Evolutionary conservation across 2,888 invertebrate genomes (phyloP).

Genomic region (Watsonalla binaria): DNA sequence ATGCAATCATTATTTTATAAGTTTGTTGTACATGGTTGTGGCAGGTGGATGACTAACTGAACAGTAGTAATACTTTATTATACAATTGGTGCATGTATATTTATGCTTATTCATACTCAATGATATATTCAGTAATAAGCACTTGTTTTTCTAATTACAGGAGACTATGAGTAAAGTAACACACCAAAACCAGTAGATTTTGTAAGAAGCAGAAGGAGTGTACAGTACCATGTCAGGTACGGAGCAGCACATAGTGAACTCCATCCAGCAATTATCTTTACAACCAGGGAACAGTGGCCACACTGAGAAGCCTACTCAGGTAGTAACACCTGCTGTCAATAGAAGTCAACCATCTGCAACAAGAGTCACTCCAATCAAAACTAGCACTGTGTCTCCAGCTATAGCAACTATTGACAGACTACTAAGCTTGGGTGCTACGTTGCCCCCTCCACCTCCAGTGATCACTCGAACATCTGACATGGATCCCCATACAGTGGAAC

Average conservation of each 20-base stretch:
- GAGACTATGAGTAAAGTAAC: conserved; percentile 55
- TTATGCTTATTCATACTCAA: background rate
- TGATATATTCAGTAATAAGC: background rate
- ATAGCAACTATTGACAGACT: conserved; percentile 74
- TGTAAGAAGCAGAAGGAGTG: conserved; percentile 17
- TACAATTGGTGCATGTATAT: background rate
- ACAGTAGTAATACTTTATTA: background rate
- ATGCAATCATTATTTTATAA: conserved; percentile 43
- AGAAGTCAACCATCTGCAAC: conserved; percentile 56
- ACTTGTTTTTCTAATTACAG: conserved; percentile 41
- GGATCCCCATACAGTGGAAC: conserved; percentile 78
- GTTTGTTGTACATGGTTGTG: conserved; percentile 11
- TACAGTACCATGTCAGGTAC: conserved; percentile 75
- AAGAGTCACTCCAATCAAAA: conserved; percentile 61
- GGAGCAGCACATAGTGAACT: conserved; percentile 74
- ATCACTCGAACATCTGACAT: conserved; percentile 64
- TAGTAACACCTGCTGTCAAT: conserved; percentile 72
- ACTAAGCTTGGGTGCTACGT: conserved; percentile 61
- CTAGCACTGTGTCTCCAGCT: conserved; percentile 64
- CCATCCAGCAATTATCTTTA: conserved; percentile 74
- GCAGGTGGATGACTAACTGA: background rate
- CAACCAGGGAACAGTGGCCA: conserved; percentile 67
- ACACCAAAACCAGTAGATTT: conserved; percentile 39
- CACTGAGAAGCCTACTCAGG: conserved; percentile 73
- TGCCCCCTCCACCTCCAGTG: conserved; percentile 69